Conservation (phyloP, 2,797 vertebrate species). For the Anomalospiza imberbis region DNA sequence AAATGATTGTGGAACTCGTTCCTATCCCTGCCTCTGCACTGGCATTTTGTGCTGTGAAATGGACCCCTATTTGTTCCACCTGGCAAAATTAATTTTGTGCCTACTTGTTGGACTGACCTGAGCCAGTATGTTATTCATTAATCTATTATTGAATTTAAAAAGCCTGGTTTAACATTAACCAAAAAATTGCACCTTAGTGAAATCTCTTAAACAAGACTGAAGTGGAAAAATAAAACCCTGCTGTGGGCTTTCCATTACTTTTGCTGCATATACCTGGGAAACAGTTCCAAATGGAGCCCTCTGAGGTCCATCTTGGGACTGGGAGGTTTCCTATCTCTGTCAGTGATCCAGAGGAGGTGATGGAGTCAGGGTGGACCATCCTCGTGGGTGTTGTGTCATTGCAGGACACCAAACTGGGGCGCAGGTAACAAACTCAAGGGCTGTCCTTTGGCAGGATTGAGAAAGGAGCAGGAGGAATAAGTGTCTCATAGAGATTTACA, state of each 20-base stretch:
- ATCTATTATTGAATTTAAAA: not conserved
- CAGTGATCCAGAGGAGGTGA: not conserved
- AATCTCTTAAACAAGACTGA: not conserved
- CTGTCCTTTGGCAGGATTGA: fast-evolving
- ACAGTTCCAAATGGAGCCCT: not conserved
- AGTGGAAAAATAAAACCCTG: not conserved
- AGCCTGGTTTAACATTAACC: not conserved
- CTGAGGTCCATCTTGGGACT: fast-evolving
- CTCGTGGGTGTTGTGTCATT: not conserved
- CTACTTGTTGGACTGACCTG: not conserved
- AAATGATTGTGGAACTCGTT: not conserved
- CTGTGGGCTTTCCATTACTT: not conserved
- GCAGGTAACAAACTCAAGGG: not conserved
- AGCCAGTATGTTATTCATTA: not conserved
- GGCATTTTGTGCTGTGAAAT: not conserved
- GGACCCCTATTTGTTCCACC: not conserved
- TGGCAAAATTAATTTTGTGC: not conserved
- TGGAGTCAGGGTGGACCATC: not conserved
- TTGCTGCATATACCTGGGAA: not conserved
- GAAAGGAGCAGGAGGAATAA: not conserved
- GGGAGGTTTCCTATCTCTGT: not conserved
- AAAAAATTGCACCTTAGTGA: not conserved
- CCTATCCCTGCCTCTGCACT: not conserved
- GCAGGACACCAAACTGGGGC: fast-evolving
- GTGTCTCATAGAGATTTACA: not conserved